Evolutionary conservation across 2,113 vertebrate genomes (phyloP).

Genomic region (Mystacornis crossleyi): DNA sequence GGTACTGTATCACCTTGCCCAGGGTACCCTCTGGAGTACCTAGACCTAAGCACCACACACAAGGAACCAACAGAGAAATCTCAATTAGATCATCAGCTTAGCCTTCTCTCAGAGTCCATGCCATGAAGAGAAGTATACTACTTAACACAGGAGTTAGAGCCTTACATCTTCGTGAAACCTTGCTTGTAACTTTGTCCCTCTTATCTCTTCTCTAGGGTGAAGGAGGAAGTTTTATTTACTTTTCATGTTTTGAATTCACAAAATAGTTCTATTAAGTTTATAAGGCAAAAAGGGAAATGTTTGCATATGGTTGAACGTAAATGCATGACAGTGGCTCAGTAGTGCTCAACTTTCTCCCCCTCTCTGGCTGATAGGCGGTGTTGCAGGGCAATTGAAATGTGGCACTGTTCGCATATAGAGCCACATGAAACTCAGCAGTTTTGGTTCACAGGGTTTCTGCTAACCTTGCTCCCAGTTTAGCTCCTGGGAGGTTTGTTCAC

Average conservation of each 20-base stretch:
- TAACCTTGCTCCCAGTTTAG: background rate
- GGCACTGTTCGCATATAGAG: background rate
- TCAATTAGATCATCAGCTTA: background rate
- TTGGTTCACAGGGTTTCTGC: background rate
- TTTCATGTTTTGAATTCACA: background rate
- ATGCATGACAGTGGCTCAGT: background rate
- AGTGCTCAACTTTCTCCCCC: rapidly evolving
- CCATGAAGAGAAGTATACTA: background rate
- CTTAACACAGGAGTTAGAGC: background rate
- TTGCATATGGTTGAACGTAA: background rate
- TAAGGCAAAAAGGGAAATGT: background rate
- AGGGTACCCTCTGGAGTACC: rapidly evolving
- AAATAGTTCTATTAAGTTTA: background rate
- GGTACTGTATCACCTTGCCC: background rate
- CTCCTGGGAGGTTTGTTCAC: background rate
- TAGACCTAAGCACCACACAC: background rate
- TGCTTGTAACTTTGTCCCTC: background rate
- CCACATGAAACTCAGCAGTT: background rate
- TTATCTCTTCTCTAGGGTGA: background rate
- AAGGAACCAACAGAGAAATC: background rate
- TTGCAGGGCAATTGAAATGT: background rate
- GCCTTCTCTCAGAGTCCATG: background rate
- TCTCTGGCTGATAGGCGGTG: background rate
- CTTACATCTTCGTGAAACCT: background rate
- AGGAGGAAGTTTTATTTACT: background rate